Conservation (phyloP, 2,888 invertebrate genomes). For the Mimas tiliae region DNA sequence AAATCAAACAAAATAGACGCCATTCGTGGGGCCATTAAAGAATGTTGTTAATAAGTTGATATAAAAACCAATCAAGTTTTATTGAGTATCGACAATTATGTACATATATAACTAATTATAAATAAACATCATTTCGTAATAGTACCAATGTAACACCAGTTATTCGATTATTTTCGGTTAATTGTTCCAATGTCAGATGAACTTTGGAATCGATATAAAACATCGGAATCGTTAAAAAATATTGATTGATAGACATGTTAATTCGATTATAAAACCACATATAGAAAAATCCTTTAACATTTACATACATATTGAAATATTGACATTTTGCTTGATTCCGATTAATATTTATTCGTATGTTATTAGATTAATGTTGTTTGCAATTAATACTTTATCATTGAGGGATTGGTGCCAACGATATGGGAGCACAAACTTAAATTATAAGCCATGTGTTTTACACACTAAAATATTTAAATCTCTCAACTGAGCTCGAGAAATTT, state of each 20-base stretch:
- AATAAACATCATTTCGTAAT: slow-evolving; percentile 51
- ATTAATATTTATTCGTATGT: slow-evolving; percentile 40
- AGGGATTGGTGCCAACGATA: slow-evolving; percentile 11
- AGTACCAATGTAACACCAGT: slow-evolving; percentile 41
- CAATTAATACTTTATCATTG: slow-evolving; percentile 32
- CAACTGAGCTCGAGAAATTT: too few species aligned
- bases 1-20: slow-evolving; percentile 39
- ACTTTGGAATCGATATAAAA: slow-evolving; percentile 28
- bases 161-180: slow-evolving; percentile 43
- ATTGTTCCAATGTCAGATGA: slow-evolving; percentile 45
- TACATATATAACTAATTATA: slow-evolving; percentile 47
- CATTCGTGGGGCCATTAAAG: slow-evolving; percentile 40
- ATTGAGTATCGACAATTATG: slow-evolving; percentile 40
- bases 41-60: slow-evolving; percentile 44
- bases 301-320: slow-evolving; percentile 42
- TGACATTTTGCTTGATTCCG: slow-evolving; percentile 43
- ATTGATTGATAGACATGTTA: slow-evolving; percentile 33
- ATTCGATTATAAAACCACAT: slow-evolving; percentile 43
- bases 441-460: background rate
- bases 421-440: background rate
- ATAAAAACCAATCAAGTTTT: slow-evolving; percentile 50
- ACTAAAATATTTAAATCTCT: too few species aligned
- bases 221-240: slow-evolving; percentile 29
- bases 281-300: slow-evolving; percentile 44
- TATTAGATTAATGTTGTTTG: slow-evolving; percentile 30